Evolutionary conservation across 2,888 invertebrate genomes (phyloP).

Genomic region (Pollenia labialis): DNA sequence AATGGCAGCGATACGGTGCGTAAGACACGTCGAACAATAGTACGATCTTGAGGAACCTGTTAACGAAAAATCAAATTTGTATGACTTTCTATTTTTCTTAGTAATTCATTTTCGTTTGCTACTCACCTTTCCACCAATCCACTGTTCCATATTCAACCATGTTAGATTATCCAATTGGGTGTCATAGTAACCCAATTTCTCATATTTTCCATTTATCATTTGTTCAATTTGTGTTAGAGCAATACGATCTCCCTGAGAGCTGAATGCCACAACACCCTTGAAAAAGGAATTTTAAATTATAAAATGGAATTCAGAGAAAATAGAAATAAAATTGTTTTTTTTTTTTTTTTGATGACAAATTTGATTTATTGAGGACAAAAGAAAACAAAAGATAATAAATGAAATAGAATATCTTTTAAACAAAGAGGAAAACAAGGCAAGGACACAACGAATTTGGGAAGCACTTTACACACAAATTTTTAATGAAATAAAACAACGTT

Average conservation of each 20-base stretch:
- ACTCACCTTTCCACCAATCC: conserved; percentile 90
- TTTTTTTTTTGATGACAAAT: conserved; percentile 22
- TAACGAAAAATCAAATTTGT: conserved; percentile 15
- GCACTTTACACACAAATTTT: no score
- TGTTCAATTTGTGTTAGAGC: conserved; percentile 99
- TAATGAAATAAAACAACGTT: no score
- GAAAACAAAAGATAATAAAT: neutral
- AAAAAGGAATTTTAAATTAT: conserved; percentile 73
- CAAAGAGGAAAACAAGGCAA: no score
- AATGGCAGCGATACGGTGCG: conserved; percentile 95
- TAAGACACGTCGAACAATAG: conserved; percentile 93
- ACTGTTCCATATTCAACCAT: conserved; percentile 95
- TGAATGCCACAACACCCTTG: conserved; percentile 98
- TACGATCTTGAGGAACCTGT: conserved; percentile 97
- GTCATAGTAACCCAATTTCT: conserved; percentile 97
- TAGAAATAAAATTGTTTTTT: conserved; percentile 8
- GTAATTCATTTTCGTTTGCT: neutral
- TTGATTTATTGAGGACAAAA: conserved; percentile 28
- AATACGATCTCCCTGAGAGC: conserved; percentile 99
- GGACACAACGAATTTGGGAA: no score
- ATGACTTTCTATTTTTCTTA: neutral
- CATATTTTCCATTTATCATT: conserved; percentile 96
- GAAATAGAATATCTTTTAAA: neutral
- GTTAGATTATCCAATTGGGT: conserved; percentile 97
- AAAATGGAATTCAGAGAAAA: conserved; percentile 1